Percentiles rank a stretch among this genome's conserved stretches.
These are phyloP conservation scores for Apamea sordens DNA, from an alignment of 2,888 invertebrate genomes.

Conservation along the genomic window DNA sequence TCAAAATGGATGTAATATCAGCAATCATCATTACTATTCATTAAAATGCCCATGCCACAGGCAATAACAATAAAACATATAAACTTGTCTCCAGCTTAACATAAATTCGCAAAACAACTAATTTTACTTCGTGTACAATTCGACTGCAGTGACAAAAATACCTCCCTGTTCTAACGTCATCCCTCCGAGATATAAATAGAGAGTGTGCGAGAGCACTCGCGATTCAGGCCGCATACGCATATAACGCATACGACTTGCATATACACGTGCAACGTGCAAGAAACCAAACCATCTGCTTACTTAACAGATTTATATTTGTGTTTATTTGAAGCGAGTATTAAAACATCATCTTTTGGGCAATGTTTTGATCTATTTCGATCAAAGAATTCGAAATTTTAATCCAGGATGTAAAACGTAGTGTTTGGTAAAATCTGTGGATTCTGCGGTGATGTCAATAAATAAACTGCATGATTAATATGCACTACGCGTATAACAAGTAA, in stretches of 20 bases:
- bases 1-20: slow-evolving; percentile 3
- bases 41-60: slow-evolving; percentile 8
- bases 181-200: slow-evolving; percentile 81
- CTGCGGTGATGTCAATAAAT: slow-evolving; percentile 32
- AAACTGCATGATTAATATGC: slow-evolving; percentile 18
- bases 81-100: slow-evolving; percentile 23
- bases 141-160: slow-evolving; percentile 75
- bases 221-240: slow-evolving; percentile 80
- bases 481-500: slow-evolving; percentile 17
- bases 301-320: slow-evolving; percentile 62
- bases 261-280: slow-evolving; percentile 64
- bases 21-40: slow-evolving; percentile 15
- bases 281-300: slow-evolving; percentile 63
- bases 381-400: slow-evolving; percentile 41
- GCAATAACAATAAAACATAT: slow-evolving; percentile 28
- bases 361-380: slow-evolving; percentile 51
- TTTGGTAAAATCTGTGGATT: slow-evolving; percentile 31
- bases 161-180: slow-evolving; percentile 75
- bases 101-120: slow-evolving; percentile 55
- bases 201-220: slow-evolving; percentile 73
- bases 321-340: slow-evolving; percentile 54
- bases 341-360: slow-evolving; percentile 53
- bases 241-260: slow-evolving; percentile 60
- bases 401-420: slow-evolving; percentile 8
- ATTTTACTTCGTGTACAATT: slow-evolving; percentile 54